Evolutionary conservation across 2,888 invertebrate species (phyloP).

Genomic region (Homarus gammarus): DNA sequence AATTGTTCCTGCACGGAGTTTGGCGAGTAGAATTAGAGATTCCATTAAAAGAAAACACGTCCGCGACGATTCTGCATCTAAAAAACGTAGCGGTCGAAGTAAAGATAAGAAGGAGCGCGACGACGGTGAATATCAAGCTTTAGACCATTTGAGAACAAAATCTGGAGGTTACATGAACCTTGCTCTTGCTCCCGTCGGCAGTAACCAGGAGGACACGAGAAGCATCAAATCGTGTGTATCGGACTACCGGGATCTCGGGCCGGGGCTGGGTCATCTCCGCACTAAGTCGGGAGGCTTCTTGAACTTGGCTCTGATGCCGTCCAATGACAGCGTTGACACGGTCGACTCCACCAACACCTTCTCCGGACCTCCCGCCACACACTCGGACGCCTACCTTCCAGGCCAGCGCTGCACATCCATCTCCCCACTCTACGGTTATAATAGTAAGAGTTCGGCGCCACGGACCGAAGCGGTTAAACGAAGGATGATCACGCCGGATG

Average conservation of each 20-base stretch:
- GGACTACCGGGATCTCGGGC: background rate
- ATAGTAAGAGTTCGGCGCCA: background rate
- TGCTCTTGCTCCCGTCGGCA: constrained; percentile 3
- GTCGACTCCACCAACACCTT: constrained; percentile 20
- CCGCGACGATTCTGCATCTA: constrained; percentile 26
- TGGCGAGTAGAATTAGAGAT: constrained; percentile 64
- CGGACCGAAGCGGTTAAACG: background rate
- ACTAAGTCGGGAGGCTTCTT: constrained; percentile 78
- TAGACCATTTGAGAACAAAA: constrained; percentile 56
- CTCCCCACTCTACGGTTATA: background rate
- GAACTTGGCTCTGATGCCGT: constrained; percentile 77
- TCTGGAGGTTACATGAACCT: constrained; percentile 70
- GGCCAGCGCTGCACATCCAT: background rate
- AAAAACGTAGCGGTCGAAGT: constrained; percentile 5
- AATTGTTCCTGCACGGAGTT: constrained; percentile 28
- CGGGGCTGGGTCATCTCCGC: constrained; percentile 74
- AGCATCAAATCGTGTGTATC: constrained; percentile 31
- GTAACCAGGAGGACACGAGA: constrained; percentile 18
- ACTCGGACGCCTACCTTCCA: background rate
- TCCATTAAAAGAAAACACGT: constrained; percentile 64
- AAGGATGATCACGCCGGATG: constrained; percentile 53
- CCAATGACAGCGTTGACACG: constrained; percentile 64
- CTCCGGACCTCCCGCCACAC: constrained; percentile 11
- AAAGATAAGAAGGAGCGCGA: constrained; percentile 6
- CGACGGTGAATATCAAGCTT: background rate